Evolutionary conservation across 1,140 invertebrate species (phyloP).

Genomic region (Scylla paramamosain): DNA sequence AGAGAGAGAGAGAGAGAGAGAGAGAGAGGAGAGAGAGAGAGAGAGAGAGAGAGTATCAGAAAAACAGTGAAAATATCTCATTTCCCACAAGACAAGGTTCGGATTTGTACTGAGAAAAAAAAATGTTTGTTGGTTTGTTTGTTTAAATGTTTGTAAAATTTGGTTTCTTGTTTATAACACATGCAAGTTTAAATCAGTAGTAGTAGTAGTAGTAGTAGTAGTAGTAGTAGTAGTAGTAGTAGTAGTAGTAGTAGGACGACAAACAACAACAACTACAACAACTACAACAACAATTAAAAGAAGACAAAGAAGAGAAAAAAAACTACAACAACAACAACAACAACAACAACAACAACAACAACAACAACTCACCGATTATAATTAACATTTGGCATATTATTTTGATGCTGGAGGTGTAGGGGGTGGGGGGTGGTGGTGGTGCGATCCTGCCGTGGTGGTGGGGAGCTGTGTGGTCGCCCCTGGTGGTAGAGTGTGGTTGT

Average conservation of each 20-base stretch:
- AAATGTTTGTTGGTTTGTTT: no score
- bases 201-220: constrained; percentile 23
- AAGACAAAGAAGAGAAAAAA: no score
- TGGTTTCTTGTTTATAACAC: no score
- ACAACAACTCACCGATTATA: neutral
- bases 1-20: constrained; percentile 23
- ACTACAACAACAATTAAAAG: neutral
- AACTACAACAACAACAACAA: no score
- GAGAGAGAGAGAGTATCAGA: constrained; percentile 38
- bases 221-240: constrained; percentile 23
- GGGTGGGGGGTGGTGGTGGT: neutral
- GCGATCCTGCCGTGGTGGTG: neutral
- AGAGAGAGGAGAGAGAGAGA: constrained; percentile 3
- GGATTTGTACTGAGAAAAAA: no score
- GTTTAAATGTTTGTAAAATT: no score
- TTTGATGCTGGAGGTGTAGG: neutral
- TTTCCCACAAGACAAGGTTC: no score
- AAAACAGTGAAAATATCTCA: neutral
- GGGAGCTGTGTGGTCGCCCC: neutral
- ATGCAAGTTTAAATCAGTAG: neutral
- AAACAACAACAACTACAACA: no score
- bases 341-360: no score
- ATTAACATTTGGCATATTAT: neutral
- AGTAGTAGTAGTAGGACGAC: neutral
- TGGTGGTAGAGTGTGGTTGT: neutral